Evolutionary conservation across 1,140 invertebrate genomes (phyloP).

Genomic region (Papilio aristodemus): DNA sequence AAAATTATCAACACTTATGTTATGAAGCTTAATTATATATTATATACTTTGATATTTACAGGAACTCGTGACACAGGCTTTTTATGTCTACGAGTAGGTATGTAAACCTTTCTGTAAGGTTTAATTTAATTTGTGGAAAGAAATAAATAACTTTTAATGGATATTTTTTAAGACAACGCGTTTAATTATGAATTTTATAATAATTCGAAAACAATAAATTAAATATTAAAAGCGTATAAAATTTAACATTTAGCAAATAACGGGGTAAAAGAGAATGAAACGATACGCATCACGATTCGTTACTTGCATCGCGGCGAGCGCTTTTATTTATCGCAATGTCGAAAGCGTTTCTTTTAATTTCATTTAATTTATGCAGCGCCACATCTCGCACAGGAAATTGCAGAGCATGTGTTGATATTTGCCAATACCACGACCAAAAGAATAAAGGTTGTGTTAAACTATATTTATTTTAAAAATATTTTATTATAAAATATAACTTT

Average conservation of each 20-base stretch:
- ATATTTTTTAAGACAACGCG: too few relatives aligned
- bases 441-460: background rate
- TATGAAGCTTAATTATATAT: too few relatives aligned
- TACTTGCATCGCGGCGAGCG: background rate
- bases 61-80: too few relatives aligned
- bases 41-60: too few relatives aligned
- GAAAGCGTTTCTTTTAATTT: conserved; percentile 30
- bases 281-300: conserved; percentile 20
- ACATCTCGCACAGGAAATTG: conserved; percentile 16
- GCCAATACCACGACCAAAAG: background rate
- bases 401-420: conserved; percentile 19
- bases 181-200: too few relatives aligned
- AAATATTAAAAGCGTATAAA: conserved; percentile 3
- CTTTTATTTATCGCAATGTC: conserved; percentile 23
- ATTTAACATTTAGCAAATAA: conserved; percentile 5
- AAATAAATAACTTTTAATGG: too few relatives aligned
- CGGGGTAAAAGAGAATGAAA: conserved; percentile 1
- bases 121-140: too few relatives aligned
- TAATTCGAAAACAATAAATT: background rate
- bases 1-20: too few relatives aligned
- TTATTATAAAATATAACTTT: too few relatives aligned
- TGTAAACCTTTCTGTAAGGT: too few relatives aligned
- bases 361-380: conserved; percentile 22
- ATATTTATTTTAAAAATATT: conserved; percentile 4
- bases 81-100: too few relatives aligned